Percentiles rank a stretch among this genome's conserved stretches.
phyloP scores from a whole-genome alignment of 1,140 invertebrate species.

The Drosophila ogumai region DNA sequence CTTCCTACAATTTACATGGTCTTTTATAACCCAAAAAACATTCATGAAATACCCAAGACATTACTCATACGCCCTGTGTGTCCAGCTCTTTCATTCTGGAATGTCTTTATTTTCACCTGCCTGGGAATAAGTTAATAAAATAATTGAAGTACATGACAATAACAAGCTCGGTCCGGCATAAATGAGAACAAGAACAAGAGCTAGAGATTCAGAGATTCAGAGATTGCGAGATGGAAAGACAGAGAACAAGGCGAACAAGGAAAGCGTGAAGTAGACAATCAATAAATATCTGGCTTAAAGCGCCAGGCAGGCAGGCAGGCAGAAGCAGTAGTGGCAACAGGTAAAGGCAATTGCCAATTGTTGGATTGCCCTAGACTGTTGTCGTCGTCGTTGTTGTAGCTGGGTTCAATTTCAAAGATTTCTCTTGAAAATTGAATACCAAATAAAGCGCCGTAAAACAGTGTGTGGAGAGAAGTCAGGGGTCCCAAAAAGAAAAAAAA shows the following conservation, averaged over 20 bases:
- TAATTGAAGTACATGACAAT: conserved; percentile 68
- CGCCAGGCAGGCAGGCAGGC: conserved; percentile 12
- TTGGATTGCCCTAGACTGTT: conserved; percentile 49
- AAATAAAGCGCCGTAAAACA: conserved; percentile 72
- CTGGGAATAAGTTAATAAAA: conserved; percentile 67
- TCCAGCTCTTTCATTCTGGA: conserved; percentile 8
- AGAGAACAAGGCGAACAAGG: conserved; percentile 54
- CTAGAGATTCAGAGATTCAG: conserved; percentile 3
- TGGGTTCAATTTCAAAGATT: conserved; percentile 58
- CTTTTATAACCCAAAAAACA: not conserved
- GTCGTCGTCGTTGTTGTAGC: not conserved
- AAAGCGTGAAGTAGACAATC: conserved; percentile 77
- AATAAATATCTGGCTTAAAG: conserved; percentile 56
- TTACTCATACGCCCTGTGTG: conserved; percentile 47
- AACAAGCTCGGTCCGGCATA: conserved; percentile 45
- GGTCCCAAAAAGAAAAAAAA: conserved; percentile 1
- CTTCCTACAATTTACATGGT: not conserved
- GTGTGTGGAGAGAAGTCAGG: conserved; percentile 25
- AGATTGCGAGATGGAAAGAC: conserved; percentile 14
- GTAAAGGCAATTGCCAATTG: conserved; percentile 73
- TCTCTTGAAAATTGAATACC: conserved; percentile 64
- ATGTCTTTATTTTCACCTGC: conserved; percentile 25
- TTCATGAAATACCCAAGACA: not conserved
- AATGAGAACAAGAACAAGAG: conserved; percentile 30
- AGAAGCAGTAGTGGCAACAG: conserved; percentile 70